Evolutionary conservation across 1,140 invertebrate genomes (phyloP), one percentile per base, ranked within the genome.

Genomic region (Portunus trituberculatus): DNA sequence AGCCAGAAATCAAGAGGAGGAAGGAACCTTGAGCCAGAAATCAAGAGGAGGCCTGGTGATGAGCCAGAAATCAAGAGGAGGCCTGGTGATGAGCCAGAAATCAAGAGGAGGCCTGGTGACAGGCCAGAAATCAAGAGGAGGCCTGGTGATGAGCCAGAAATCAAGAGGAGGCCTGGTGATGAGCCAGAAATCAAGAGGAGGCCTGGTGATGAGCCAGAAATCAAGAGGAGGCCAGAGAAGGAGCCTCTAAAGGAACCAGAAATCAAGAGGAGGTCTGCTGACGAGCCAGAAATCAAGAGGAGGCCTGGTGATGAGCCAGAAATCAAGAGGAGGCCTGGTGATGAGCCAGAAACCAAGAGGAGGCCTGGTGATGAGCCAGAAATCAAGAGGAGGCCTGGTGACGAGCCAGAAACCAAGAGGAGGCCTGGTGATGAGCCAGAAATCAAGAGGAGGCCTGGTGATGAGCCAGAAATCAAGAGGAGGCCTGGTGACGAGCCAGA

Each of bases 401-500:
- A 83, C 0, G 91, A 92, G 39, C 91, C 91, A 83, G 52, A 45
- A 16, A 83, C 59, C n/a, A 91, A 67, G 90, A 91, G 90, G 90
- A 91, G 90, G 20, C 90, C 90, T 52, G 46, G 46, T 39, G 46
- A 91, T n/a, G 89, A 91, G n/a, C 89, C 89, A 52, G 89, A 91
- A 48, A 48, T 91, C 25, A 91, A 48, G 89, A 91, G 46, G 46
- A 67, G 48, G 0, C 89, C 89, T n/a, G 0, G 89, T 59, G 89
- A 91, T 0, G 67, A 92, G 20, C 67, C 91, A 82, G 91, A 92
- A 39, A 83, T 39, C 10, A 39, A 25, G 28, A 86, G 32, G 83
- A 86, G n/a, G 83, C 28, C 28, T 31, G 28, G 8, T 31, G 83
- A 39, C 16, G 32, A 39, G 83, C 83, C 83, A 25, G 83, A 39